These are phyloP conservation scores for Apis dorsata DNA, from an alignment of 1,140 invertebrate genomes.

Conservation along the genomic window DNA sequence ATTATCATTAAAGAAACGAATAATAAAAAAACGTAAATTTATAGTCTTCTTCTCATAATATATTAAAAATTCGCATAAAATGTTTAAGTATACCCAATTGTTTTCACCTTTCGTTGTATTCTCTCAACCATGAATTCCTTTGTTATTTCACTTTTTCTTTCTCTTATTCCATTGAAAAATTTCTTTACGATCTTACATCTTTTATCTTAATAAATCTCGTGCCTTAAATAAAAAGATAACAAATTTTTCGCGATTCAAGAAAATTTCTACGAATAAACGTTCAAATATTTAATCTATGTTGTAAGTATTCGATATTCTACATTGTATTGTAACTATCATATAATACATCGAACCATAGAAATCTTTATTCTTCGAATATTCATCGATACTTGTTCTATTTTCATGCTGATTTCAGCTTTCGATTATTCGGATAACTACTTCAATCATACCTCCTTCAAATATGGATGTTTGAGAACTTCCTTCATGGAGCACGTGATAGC, in stretches of 20 bases:
- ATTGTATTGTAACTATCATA: background rate
- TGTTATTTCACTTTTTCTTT: too few species aligned
- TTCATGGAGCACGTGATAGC: constrained; percentile 90
- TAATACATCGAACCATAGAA: background rate
- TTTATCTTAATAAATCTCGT: too few species aligned
- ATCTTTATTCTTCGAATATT: background rate
- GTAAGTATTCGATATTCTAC: background rate
- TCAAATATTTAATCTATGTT: background rate
- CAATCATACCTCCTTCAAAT: constrained; percentile 93
- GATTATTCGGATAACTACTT: constrained; percentile 97
- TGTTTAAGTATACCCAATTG: too few species aligned
- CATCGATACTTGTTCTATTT: background rate
- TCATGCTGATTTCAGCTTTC: constrained; percentile 85
- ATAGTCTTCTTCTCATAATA: too few species aligned
- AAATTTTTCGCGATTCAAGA: background rate
- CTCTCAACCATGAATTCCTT: too few species aligned
- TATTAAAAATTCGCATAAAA: too few species aligned
- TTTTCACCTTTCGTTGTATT: too few species aligned
- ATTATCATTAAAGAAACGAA: too few species aligned
- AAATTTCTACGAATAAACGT: background rate
- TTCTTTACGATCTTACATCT: too few species aligned
- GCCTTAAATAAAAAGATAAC: too few species aligned
- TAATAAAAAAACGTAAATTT: too few species aligned
- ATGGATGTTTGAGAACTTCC: constrained; percentile 91
- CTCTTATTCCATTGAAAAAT: too few species aligned